phyloP scores from a whole-genome alignment of 2,888 invertebrate genomes.

The Pachymerium ferrugineum region DNA sequence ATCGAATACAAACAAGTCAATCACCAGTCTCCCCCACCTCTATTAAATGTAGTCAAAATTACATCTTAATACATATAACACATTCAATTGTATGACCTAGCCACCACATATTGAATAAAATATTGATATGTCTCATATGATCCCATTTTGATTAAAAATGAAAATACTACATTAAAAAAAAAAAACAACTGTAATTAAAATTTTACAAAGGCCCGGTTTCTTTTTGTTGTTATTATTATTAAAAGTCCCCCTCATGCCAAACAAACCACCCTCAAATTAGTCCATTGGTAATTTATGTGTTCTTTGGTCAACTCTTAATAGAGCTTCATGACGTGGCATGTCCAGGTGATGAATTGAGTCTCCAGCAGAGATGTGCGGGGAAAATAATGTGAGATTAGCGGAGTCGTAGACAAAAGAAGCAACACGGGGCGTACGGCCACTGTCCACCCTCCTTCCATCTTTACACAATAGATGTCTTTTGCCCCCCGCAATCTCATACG shows the following conservation, averaged over 20 bases:
- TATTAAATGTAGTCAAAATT: too few species aligned
- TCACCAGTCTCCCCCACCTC: too few species aligned
- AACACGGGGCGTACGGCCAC: conserved; percentile 7
- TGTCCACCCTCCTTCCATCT: conserved; percentile 5
- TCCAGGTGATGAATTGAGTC: conserved; percentile 14
- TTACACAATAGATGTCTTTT: conserved; percentile 10
- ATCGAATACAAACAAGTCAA: too few species aligned
- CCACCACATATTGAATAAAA: too few species aligned
- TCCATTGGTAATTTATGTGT: neutral
- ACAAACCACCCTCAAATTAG: neutral
- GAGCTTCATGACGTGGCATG: conserved; percentile 8
- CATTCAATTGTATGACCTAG: too few species aligned
- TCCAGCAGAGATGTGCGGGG: conserved; percentile 6
- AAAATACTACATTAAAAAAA: too few species aligned
- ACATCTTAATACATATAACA: too few species aligned
- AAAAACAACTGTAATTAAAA: too few species aligned
- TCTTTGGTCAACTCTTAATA: neutral
- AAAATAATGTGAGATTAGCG: conserved; percentile 15
- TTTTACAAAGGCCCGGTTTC: too few species aligned
- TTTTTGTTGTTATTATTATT: neutral
- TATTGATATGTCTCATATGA: too few species aligned
- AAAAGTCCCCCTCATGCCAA: neutral
- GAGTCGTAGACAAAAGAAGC: neutral
- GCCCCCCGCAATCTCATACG: neutral
- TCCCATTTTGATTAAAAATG: too few species aligned